phyloP scores from a whole-genome alignment of 2,113 vertebrate species.

The Ammodramus savannarum region DNA sequence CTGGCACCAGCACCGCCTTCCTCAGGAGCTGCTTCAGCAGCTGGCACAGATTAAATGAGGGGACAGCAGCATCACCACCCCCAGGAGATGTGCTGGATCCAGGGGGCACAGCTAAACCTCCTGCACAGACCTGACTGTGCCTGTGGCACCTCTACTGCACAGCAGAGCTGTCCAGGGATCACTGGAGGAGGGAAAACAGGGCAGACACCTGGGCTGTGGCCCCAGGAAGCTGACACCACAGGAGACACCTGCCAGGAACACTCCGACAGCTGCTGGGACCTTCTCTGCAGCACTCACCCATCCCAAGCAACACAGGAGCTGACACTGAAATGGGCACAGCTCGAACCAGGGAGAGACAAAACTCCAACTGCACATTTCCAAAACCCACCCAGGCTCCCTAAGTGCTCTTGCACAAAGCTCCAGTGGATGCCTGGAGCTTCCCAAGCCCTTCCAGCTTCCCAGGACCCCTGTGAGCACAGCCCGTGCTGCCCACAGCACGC shows the following conservation, averaged over 20 bases:
- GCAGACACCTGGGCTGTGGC: neutral
- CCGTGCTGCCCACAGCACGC: rapidly evolving
- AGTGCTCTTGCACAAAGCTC: rapidly evolving
- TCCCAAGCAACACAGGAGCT: neutral
- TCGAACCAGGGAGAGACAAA: neutral
- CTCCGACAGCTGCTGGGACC: neutral
- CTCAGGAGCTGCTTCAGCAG: neutral
- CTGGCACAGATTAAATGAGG: neutral
- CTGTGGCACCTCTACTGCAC: neutral
- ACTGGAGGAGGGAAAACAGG: neutral
- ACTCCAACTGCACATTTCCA: neutral
- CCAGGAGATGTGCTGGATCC: neutral
- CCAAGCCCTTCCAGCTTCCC: neutral
- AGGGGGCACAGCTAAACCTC: neutral
- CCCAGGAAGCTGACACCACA: neutral
- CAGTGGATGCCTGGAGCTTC: rapidly evolving
- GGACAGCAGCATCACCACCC: neutral
- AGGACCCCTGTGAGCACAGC: rapidly evolving
- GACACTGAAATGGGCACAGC: neutral
- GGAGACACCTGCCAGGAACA: neutral
- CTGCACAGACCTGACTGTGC: rapidly evolving
- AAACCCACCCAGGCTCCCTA: neutral
- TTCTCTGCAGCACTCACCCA: neutral
- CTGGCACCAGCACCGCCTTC: neutral
- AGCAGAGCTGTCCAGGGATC: neutral